Evolutionary conservation across 2,888 invertebrate species (phyloP).

Genomic region (Mayetiola destructor): DNA sequence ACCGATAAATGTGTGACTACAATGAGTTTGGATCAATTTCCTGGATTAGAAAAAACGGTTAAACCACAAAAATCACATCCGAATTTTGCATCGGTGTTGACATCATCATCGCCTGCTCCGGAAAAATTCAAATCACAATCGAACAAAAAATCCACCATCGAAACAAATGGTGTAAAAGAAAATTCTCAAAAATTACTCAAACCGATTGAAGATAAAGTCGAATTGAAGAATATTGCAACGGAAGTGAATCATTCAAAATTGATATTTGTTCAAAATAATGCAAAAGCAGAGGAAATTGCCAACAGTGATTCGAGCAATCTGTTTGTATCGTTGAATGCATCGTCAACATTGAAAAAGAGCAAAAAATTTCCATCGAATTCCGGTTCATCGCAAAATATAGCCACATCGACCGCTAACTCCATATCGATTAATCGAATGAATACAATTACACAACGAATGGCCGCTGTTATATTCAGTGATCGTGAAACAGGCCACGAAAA

Average conservation of each 20-base stretch:
- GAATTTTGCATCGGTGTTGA: conserved; percentile 13
- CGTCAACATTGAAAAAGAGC: not conserved
- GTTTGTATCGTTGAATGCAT: not conserved
- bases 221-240: not conserved
- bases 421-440: too few relatives aligned
- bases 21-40: conserved; percentile 35
- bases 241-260: not conserved
- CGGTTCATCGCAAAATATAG: not conserved
- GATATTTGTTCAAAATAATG: not conserved
- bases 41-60: conserved; percentile 35
- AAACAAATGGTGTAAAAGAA: conserved; percentile 19
- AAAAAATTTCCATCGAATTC: not conserved
- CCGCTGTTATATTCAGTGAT: not conserved
- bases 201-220: not conserved
- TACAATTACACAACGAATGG: conserved; percentile 1
- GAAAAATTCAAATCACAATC: not conserved
- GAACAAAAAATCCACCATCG: conserved; percentile 18
- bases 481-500: conserved; percentile 19
- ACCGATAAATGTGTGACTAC: conserved; percentile 24
- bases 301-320: conserved; percentile 5
- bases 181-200: not conserved
- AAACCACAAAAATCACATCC: conserved; percentile 25
- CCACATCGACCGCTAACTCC: not conserved
- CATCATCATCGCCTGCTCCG: conserved; percentile 16
- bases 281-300: conserved; percentile 5